phyloP scores from a whole-genome alignment of 2,113 vertebrate genomes.

The Clarias macrocephalus region DNA sequence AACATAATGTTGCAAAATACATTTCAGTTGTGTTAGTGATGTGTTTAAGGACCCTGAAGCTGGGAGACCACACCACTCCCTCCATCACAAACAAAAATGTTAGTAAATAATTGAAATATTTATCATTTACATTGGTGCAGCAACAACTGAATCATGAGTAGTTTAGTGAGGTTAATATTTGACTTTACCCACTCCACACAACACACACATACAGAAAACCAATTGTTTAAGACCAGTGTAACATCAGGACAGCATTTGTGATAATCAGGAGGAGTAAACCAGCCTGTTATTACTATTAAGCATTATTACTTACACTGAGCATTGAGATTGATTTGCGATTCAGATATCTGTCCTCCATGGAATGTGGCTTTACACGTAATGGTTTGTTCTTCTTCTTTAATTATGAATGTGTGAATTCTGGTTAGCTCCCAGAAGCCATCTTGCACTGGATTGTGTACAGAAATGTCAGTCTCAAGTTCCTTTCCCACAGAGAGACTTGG shows the following conservation, averaged over 20 bases:
- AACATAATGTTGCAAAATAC: not conserved
- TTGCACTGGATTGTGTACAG: constrained; percentile 2
- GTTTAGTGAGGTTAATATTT: not conserved
- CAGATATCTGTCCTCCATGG: constrained; percentile 52
- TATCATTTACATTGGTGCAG: not conserved
- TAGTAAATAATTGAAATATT: not conserved
- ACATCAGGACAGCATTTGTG: not conserved
- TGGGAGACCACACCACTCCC: not conserved
- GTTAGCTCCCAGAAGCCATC: constrained; percentile 27
- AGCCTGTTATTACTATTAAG: not conserved
- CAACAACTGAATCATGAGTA: not conserved
- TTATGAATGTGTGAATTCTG: constrained; percentile 43
- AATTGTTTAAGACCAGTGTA: not conserved
- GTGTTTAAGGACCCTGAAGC: not conserved
- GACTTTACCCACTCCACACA: not conserved
- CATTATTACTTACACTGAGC: constrained; percentile 61
- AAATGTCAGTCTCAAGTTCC: not conserved
- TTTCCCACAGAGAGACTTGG: constrained; percentile 49
- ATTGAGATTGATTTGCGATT: constrained; percentile 48
- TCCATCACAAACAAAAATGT: not conserved
- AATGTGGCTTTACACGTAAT: constrained; percentile 57
- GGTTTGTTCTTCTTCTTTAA: constrained; percentile 53
- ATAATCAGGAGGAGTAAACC: not conserved
- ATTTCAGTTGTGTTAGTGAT: not conserved
- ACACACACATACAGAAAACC: not conserved